A percentile compares a stretch with the other conserved stretches of the same genome.
Evolutionary conservation across 37 sponge, comb jelly and placozoan genomes (phyloP).

Genomic region (Theonella swinhoei): DNA sequence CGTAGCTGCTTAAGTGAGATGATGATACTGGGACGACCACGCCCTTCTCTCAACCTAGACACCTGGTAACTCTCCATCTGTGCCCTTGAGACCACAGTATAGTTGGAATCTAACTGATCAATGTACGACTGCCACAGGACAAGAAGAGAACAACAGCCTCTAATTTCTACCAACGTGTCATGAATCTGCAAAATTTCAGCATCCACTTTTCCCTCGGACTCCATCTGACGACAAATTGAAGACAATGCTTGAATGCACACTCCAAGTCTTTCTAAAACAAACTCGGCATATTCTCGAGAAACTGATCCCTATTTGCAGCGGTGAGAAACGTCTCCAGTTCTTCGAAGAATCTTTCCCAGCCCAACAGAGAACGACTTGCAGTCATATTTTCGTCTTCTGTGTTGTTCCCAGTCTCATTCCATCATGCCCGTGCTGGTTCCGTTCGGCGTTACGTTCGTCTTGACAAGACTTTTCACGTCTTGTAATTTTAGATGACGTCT

Average conservation of each 20-base stretch:
- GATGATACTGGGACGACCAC: not conserved
- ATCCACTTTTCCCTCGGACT: not conserved
- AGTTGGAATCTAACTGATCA: not conserved
- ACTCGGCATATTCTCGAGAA: not conserved
- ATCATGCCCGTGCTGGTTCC: too few relatives aligned
- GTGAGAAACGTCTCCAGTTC: not conserved
- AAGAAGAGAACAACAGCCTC: not conserved
- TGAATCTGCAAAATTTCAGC: not conserved
- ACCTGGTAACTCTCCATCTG: not conserved
- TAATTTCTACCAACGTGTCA: not conserved
- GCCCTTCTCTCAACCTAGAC: not conserved
- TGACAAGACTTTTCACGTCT: too few relatives aligned
- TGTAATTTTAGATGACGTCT: too few relatives aligned
- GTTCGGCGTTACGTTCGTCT: too few relatives aligned
- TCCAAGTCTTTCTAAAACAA: not conserved
- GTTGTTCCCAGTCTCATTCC: not conserved
- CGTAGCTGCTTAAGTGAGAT: not conserved
- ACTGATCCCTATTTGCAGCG: not conserved
- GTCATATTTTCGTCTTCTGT: not conserved
- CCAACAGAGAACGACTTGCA: not conserved
- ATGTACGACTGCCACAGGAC: not conserved
- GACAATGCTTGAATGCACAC: not conserved
- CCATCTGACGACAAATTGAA: not conserved
- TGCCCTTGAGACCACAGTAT: not conserved
- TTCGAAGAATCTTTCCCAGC: not conserved